Percentiles rank a stretch among this genome's conserved stretches.
Conservation (phyloP, 2,797 vertebrate genomes). For the Dipus sagitta region DNA sequence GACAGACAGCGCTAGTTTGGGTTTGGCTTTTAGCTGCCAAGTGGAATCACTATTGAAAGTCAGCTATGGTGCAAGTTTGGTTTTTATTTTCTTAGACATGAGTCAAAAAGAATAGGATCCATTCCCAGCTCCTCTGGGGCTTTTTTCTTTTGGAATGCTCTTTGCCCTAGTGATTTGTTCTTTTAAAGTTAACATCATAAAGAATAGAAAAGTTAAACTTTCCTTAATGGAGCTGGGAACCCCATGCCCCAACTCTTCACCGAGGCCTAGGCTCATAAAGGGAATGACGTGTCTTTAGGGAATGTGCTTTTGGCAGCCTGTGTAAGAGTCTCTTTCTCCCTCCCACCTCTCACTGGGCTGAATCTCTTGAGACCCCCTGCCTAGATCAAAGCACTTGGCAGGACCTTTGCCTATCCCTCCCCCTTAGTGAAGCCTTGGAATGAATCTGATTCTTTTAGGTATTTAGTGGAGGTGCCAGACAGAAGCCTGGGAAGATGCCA, state of each 20-base stretch:
- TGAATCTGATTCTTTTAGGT: slow-evolving; percentile 79
- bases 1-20: slow-evolving; percentile 45
- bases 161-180: slow-evolving; percentile 75
- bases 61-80: slow-evolving; percentile 63
- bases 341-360: slow-evolving; percentile 59
- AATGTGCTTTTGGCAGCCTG: slow-evolving; percentile 68
- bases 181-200: slow-evolving; percentile 74
- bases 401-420: slow-evolving; percentile 44
- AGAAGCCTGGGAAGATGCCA: slow-evolving; percentile 82
- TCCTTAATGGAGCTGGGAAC: slow-evolving; percentile 69
- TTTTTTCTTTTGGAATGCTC: slow-evolving; percentile 75
- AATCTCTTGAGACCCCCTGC: slow-evolving; percentile 78
- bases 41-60: slow-evolving; percentile 76
- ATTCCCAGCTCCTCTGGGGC: slow-evolving; percentile 72
- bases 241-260: slow-evolving; percentile 30
- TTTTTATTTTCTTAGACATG: slow-evolving; percentile 80
- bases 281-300: slow-evolving; percentile 75
- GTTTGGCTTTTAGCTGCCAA: slow-evolving; percentile 71
- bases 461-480: slow-evolving; percentile 81
- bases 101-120: slow-evolving; percentile 76
- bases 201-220: slow-evolving; percentile 72
- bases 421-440: slow-evolving; percentile 70
- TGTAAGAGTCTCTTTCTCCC: slow-evolving; percentile 13
- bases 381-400: slow-evolving; percentile 80
- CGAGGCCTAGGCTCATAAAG: slow-evolving; percentile 48